Base-by-base conservation (phyloP, 2,888 invertebrate genomes). In the Erebia palarica region DNA sequence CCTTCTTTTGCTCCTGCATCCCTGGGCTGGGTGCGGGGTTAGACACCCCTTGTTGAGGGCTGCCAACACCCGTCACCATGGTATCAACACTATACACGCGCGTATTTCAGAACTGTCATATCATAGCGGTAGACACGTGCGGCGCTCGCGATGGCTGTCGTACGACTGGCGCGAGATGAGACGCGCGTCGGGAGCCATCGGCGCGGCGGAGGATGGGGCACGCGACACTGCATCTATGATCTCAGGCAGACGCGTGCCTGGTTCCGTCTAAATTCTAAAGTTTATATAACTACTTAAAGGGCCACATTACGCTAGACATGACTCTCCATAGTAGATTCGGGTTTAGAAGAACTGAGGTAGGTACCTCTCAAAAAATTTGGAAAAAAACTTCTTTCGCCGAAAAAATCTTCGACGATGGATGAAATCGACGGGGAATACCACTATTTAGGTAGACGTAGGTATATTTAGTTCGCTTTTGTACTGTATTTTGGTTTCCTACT, bases 11-110 rank as follows among this genome's bases (percentile, higher is more conserved):
- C 65, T 90, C 89, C 76, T 77, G 79, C 74, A 73, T 79, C 79
- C 60, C 79, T 81, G 73, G 71, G 68, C 74, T 74, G 57, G 73
- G 75, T 68, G 75, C 82, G 42, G 85, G 79, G 79, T 82, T 85
- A 16, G 85, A 77, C 65, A 78, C 82, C 76, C 85, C 83, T 83
- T 84, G 85, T 79, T 86, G 89, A 67, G 84, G 86, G 78, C 82
- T 84, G 71, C 86, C 83, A 69, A 89, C 84, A 76, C 91, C 91
- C 73, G 91, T 92, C 87, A 93, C 92, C 92, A 93, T 92, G 81
- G 71, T 75, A 69, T 70, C 72, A 74, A 70, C 78, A 79, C 79
- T 73, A 63, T 74, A 66, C 77, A 76, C 76, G 77, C 74, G 74
- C 67, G 73, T 71, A 74, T 76, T 75, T 66, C 69, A 68, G 53